Evolutionary conservation across 2,797 vertebrate genomes (phyloP).

Genomic region (Ataeniobius toweri): DNA sequence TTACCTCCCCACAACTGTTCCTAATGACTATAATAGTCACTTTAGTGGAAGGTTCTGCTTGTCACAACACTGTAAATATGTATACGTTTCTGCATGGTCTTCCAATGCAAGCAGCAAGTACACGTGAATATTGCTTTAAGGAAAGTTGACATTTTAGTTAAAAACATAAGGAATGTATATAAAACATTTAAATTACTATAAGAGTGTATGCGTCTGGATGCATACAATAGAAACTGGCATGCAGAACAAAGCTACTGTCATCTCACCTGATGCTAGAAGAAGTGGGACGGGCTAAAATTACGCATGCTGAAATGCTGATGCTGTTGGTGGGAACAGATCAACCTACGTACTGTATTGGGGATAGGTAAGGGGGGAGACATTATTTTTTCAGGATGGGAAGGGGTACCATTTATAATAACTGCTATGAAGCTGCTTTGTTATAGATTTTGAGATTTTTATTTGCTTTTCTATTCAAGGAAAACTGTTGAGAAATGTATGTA

Average conservation of each 20-base stretch:
- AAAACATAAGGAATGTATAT: constrained; percentile 76
- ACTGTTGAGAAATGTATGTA: constrained; percentile 80
- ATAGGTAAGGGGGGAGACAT: constrained; percentile 60
- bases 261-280: constrained; percentile 72
- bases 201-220: constrained; percentile 71
- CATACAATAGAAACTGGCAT: constrained; percentile 81
- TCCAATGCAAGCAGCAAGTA: constrained; percentile 81
- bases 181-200: constrained; percentile 61
- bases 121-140: constrained; percentile 61
- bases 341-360: constrained; percentile 76
- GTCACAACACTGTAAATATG: constrained; percentile 76
- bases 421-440: constrained; percentile 77
- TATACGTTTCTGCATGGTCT: constrained; percentile 82
- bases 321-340: constrained; percentile 75
- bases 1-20: constrained; percentile 15
- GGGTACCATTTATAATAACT: constrained; percentile 66
- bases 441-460: constrained; percentile 62
- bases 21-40: constrained; percentile 10
- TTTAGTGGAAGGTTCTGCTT: constrained; percentile 47
- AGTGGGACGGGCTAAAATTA: constrained; percentile 66
- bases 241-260: constrained; percentile 66
- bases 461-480: constrained; percentile 76
- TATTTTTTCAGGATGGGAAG: constrained; percentile 73
- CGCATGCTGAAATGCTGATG: constrained; percentile 81
- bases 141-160: constrained; percentile 74